Conservation (phyloP, 2,113 vertebrate species). For the Nycticorax nycticorax region DNA sequence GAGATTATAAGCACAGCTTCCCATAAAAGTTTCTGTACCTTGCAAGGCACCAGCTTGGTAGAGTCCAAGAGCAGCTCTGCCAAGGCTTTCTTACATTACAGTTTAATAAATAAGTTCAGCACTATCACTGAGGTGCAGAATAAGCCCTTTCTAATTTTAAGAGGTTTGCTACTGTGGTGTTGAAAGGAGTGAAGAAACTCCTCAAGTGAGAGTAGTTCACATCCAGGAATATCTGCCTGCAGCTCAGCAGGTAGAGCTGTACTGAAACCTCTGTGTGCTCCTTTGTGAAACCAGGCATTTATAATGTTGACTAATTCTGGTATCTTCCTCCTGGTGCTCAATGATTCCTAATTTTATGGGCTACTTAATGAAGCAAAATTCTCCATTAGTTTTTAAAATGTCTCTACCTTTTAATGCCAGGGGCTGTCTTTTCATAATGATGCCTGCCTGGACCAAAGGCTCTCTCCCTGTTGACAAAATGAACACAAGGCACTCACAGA, state of each 20-base stretch:
- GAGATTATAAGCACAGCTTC: neutral
- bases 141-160: neutral
- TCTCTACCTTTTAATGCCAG: neutral
- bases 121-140: neutral
- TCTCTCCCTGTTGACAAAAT: neutral
- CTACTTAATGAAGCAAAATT: constrained; percentile 39
- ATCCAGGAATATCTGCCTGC: neutral
- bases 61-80: neutral
- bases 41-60: neutral
- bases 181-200: neutral
- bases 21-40: neutral
- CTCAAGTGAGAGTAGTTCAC: neutral
- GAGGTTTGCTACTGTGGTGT: neutral
- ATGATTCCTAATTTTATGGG: constrained; percentile 28
- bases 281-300: constrained; percentile 41
- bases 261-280: neutral
- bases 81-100: neutral
- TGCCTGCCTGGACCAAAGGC: neutral
- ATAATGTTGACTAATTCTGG: constrained; percentile 18
- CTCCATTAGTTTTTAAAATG: constrained; percentile 9
- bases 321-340: neutral
- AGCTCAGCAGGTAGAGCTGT: constrained; percentile 1
- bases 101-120: neutral
- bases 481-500: neutral
- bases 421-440: neutral